phyloP scores from a whole-genome alignment of 2,797 vertebrate genomes.

The Chiroxiphia lanceolata region DNA sequence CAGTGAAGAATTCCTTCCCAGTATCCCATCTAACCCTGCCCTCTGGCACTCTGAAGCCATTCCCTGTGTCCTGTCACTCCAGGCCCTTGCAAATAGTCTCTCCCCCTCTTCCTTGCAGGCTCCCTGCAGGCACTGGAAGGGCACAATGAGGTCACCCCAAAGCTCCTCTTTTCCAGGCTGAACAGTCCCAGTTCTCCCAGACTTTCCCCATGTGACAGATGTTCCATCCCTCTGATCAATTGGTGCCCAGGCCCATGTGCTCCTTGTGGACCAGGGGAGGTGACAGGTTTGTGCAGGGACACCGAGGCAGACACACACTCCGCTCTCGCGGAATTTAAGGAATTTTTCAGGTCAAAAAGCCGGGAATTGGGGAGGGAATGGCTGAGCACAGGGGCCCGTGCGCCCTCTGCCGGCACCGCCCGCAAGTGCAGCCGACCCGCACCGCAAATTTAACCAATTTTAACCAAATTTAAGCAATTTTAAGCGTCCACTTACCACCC shows the following conservation, averaged over 20 bases:
- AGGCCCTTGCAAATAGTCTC: not conserved
- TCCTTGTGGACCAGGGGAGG: too few species aligned
- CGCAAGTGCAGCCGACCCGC: not conserved
- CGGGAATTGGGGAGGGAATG: fast-evolving
- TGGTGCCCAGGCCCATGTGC: not conserved
- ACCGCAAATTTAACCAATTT: fast-evolving
- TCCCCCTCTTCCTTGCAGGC: not conserved
- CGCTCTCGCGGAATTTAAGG: not conserved
- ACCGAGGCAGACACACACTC: fast-evolving
- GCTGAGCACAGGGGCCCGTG: not conserved
- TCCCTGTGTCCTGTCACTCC: not conserved
- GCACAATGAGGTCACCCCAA: not conserved
- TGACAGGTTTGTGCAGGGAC: not conserved
- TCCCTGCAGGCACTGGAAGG: not conserved
- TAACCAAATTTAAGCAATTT: not conserved
- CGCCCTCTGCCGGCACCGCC: not conserved
- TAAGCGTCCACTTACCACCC: not conserved
- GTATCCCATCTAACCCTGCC: not conserved
- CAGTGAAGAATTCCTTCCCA: not conserved
- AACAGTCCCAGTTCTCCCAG: not conserved
- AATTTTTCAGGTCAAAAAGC: not conserved
- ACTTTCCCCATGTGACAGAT: not conserved
- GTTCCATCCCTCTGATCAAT: not conserved
- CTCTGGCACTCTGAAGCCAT: not conserved
- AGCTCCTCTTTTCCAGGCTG: not conserved